Evolutionary conservation across 1,140 invertebrate genomes (phyloP), one percentile per base, ranked within the genome.

Genomic region (Hylyphantes graminicola): DNA sequence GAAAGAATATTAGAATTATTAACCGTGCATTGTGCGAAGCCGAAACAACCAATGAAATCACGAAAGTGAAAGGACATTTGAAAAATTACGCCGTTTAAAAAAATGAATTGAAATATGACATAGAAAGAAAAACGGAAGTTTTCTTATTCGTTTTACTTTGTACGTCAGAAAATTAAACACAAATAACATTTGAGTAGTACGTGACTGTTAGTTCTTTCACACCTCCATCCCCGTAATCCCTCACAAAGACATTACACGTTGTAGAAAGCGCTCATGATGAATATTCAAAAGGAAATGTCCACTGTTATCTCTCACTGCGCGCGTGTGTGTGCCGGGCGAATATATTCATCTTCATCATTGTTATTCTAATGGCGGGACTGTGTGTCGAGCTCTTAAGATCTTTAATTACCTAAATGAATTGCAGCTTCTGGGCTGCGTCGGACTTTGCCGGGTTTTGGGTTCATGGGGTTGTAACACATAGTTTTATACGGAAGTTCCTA

Each of bases 321-420:
- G 35, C 35, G 35, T 35, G 35, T 35, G 35, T 35, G 5, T 35
- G 35, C 35, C 5, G 35, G 79, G 55, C 51, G 79, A 73, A 81
- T 73, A 81, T 81, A 81, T 81, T 81, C 67, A 81, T 81, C 35
- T 35, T 35, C 79, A 73, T 81, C 79, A 73, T 81, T 81, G 79
- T 81, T 81, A 81, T 81, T 81, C 79, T 81, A 81, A 81, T 81
- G 57, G 55, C 68, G 19, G 67, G 59, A 81, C 59, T 80, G 77
- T 80, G 77, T 80, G 77, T 17, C 17, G n/a, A 73, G 79, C 79
- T 73, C 68, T 81, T 72, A 63, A 73, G 79, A 63, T 73, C 67
- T 81, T 81, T 81, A 81, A 81, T 81, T 81, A 81, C 67, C 73
- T 73, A 67, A 81, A 81, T 81, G 79, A 73, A 81, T 74, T 55